Conservation (phyloP, 53 echinoderm and acorn worm genomes). For the Actinopyga echinites region DNA sequence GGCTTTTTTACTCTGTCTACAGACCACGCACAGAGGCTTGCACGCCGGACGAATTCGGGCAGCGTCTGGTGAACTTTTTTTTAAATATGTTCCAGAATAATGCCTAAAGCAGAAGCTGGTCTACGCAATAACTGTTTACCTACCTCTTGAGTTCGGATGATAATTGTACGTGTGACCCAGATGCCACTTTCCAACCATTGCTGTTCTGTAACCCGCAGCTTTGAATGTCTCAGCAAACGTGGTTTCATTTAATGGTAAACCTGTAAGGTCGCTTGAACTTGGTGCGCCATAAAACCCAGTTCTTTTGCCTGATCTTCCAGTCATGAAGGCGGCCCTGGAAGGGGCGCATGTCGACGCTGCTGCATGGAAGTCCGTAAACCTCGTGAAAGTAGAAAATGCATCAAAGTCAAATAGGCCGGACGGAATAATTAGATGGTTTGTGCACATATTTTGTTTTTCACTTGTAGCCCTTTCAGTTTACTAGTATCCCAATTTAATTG, state of each 20-base stretch:
- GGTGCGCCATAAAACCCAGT: constrained; percentile 45
- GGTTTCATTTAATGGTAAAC: constrained; percentile 69
- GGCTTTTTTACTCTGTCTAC: too few relatives aligned
- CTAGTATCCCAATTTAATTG: too few relatives aligned
- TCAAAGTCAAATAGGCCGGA: not conserved
- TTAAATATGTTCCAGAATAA: too few relatives aligned
- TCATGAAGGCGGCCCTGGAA: constrained; percentile 68
- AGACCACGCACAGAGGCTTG: too few relatives aligned
- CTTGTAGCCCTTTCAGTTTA: too few relatives aligned
- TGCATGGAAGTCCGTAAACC: constrained; percentile 74
- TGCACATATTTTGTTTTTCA: too few relatives aligned
- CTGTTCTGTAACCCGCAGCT: constrained; percentile 68
- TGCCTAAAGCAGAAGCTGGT: too few relatives aligned
- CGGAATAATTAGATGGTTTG: too few relatives aligned
- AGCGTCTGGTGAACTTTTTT: too few relatives aligned
- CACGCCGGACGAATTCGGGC: too few relatives aligned
- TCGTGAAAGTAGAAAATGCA: not conserved
- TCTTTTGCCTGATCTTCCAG: constrained; percentile 61
- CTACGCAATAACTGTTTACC: not conserved
- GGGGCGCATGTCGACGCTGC: constrained; percentile 76
- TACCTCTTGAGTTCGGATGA: constrained; percentile 63
- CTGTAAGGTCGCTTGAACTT: constrained; percentile 45
- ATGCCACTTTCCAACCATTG: constrained; percentile 82
- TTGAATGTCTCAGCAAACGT: constrained; percentile 73
- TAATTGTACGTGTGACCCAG: constrained; percentile 48